A percentile compares a stretch with the other conserved stretches of the same genome.
phyloP scores from a whole-genome alignment of 2,797 vertebrate genomes.

The Molothrus ater region DNA sequence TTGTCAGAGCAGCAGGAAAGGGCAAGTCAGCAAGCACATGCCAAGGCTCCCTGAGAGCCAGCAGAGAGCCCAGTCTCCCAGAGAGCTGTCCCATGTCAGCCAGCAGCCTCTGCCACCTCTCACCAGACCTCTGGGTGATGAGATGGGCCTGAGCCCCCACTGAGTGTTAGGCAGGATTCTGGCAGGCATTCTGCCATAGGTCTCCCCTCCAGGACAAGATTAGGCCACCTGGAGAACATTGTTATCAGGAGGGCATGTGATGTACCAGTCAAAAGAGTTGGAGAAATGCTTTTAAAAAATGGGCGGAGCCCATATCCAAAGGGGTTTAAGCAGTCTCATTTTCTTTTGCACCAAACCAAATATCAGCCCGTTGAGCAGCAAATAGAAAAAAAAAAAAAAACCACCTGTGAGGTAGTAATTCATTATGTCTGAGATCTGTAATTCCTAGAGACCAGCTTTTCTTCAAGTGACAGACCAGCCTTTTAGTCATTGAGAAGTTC shows the following conservation, averaged over 20 bases:
- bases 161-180: fast-evolving
- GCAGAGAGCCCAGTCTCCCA: fast-evolving
- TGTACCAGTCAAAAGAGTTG: fast-evolving
- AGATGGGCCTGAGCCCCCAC: background rate
- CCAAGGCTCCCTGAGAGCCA: background rate
- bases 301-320: background rate
- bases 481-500: background rate
- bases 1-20: background rate
- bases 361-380: background rate
- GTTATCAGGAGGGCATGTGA: background rate
- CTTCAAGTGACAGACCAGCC: background rate
- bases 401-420: background rate
- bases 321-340: background rate
- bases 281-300: background rate
- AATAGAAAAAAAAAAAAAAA: background rate
- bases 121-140: background rate
- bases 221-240: background rate
- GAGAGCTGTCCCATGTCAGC: background rate
- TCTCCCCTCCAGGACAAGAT: background rate
- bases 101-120: background rate
- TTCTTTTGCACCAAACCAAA: background rate
- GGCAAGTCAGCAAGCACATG: background rate
- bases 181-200: background rate
- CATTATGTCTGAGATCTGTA: background rate
- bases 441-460: background rate